Conservation (phyloP, 2,888 invertebrate species). For the Nipponacmea schrenckii region DNA sequence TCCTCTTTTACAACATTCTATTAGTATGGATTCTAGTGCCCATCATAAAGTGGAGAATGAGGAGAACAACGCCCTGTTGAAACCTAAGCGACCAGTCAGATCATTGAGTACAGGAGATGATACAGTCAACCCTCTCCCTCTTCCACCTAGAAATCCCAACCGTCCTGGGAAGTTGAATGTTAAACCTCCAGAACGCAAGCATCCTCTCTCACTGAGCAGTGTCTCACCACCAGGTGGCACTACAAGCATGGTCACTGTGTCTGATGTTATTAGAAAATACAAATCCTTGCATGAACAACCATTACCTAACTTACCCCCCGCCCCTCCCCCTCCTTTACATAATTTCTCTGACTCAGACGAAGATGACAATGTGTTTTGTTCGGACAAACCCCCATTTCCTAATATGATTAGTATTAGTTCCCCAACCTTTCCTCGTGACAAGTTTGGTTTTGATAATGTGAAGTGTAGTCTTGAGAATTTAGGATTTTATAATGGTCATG, state of each 20-base stretch:
- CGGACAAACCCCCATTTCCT: constrained; percentile 19
- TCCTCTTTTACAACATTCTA: constrained; percentile 38
- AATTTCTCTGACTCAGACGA: constrained; percentile 28
- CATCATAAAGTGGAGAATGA: constrained; percentile 28
- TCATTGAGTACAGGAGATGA: constrained; percentile 47
- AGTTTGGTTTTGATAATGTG: constrained; percentile 45
- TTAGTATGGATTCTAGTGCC: constrained; percentile 44
- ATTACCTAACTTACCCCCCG: constrained; percentile 41
- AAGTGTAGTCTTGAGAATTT: constrained; percentile 56
- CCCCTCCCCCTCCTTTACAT: constrained; percentile 43
- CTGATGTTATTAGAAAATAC: constrained; percentile 22
- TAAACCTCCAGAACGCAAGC: constrained; percentile 80
- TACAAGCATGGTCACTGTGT: constrained; percentile 18
- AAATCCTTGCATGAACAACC: background rate
- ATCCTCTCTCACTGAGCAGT: constrained; percentile 75
- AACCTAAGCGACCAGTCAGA: constrained; percentile 40
- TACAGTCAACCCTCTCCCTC: constrained; percentile 74
- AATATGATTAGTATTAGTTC: background rate
- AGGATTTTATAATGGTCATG: constrained; percentile 55
- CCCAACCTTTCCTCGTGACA: constrained; percentile 9
- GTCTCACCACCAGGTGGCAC: constrained; percentile 18
- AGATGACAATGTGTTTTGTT: constrained; percentile 47
- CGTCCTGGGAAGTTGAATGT: constrained; percentile 72
- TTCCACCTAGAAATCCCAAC: constrained; percentile 81
- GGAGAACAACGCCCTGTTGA: constrained; percentile 10